Conservation (phyloP, 23 tunicate genomes). For the Halocynthia aurantium region DNA sequence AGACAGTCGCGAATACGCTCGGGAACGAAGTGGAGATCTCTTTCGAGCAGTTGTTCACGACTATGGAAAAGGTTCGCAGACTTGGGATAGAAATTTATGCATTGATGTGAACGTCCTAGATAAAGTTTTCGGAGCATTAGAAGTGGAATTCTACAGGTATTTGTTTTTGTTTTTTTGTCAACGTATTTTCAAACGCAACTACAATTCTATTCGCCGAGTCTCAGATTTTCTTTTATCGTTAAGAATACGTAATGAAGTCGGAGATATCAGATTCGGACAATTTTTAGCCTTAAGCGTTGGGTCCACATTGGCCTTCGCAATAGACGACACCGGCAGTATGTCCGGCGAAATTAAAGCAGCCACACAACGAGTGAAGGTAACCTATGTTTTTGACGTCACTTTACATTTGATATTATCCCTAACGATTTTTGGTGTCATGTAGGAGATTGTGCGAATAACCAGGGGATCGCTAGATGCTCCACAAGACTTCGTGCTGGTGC, state of each 20-base stretch:
- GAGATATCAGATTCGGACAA: slow-evolving; percentile 46
- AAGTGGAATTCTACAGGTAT: slow-evolving; percentile 73
- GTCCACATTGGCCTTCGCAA: slow-evolving; percentile 68
- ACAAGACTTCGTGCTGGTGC: slow-evolving; percentile 77
- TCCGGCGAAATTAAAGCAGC: slow-evolving; percentile 74
- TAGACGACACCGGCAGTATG: slow-evolving; percentile 94
- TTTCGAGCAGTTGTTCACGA: slow-evolving; percentile 30
- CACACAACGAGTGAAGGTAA: slow-evolving; percentile 51
- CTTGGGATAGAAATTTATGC: slow-evolving; percentile 37
- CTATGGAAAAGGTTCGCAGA: slow-evolving; percentile 12
- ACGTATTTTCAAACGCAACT: not conserved
- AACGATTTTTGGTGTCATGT: not conserved
- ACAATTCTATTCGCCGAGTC: not conserved
- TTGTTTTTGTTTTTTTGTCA: not conserved
- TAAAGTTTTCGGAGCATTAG: slow-evolving; percentile 27
- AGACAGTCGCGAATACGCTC: slow-evolving; percentile 54
- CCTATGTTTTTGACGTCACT: not conserved
- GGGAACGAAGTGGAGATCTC: slow-evolving; percentile 29
- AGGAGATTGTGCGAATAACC: slow-evolving; percentile 7
- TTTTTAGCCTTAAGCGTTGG: slow-evolving; percentile 53
- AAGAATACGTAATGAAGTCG: slow-evolving; percentile 74
- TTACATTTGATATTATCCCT: not conserved
- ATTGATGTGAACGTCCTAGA: not conserved
- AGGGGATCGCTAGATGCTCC: slow-evolving; percentile 60
- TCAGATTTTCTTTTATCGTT: not conserved